These are phyloP conservation scores for Morus bassanus DNA, from an alignment of 2,797 vertebrate species.

Conservation along the genomic window DNA sequence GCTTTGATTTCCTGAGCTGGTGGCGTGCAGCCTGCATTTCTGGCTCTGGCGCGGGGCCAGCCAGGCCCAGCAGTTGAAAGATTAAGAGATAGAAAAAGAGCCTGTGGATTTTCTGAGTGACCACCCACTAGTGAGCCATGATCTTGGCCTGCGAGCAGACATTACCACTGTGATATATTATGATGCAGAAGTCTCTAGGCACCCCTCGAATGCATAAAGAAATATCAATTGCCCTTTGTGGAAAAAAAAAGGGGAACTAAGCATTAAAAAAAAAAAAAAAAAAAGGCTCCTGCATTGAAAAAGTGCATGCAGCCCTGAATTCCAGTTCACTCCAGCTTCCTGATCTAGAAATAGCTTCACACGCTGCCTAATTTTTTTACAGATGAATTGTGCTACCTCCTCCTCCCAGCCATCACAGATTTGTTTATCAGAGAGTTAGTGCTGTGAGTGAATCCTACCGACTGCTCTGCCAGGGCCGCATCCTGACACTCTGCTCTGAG, in stretches of 20 bases:
- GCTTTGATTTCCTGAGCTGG: slow-evolving; percentile 42
- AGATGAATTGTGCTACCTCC: slow-evolving; percentile 62
- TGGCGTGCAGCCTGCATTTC: slow-evolving; percentile 2
- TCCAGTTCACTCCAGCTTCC: slow-evolving; percentile 38
- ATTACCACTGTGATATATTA: slow-evolving; percentile 13
- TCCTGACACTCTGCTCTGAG: not conserved
- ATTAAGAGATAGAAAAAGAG: slow-evolving; percentile 38
- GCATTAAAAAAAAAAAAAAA: not conserved
- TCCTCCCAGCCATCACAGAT: slow-evolving; percentile 38
- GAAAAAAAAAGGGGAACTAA: not conserved
- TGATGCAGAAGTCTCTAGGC: slow-evolving; percentile 14
- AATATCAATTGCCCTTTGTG: not conserved
- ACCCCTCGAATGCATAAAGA: not conserved
- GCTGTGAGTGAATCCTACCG: slow-evolving; percentile 16
- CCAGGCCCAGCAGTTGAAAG: slow-evolving; percentile 17
- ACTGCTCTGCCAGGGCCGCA: not conserved
- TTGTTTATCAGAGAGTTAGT: slow-evolving; percentile 21
- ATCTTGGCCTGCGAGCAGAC: not conserved
- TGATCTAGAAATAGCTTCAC: slow-evolving; percentile 58
- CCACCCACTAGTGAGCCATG: slow-evolving; percentile 45
- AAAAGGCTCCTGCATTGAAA: slow-evolving; percentile 10
- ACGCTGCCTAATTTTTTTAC: slow-evolving; percentile 62
- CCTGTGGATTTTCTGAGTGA: slow-evolving; percentile 52
- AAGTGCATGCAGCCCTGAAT: slow-evolving; percentile 1
- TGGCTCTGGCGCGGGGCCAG: slow-evolving; percentile 26